These are phyloP conservation scores for Nerophis lumbriciformis DNA, from an alignment of 2,113 vertebrate genomes.

Conservation along the genomic window DNA sequence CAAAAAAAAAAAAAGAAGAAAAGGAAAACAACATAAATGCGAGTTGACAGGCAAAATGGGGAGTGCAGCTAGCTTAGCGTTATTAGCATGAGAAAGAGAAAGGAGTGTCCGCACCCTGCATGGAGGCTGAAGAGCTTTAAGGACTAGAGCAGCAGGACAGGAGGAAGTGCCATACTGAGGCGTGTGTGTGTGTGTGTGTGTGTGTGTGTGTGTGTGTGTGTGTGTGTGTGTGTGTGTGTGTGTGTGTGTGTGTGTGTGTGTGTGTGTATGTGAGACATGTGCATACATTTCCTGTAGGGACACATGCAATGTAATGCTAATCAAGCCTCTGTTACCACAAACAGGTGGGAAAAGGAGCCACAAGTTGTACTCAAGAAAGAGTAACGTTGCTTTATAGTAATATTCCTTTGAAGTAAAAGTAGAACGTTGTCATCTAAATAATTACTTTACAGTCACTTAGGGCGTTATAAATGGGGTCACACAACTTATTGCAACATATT, in stretches of 20 bases:
- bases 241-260: too few species aligned
- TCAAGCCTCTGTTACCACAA: too few species aligned
- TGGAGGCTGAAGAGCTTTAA: constrained; percentile 68
- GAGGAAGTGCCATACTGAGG: constrained; percentile 70
- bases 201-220: background rate
- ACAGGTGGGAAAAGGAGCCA: too few species aligned
- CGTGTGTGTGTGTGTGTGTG: constrained; percentile 24
- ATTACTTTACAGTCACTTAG: too few species aligned
- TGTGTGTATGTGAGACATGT: background rate
- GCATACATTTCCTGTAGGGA: background rate
- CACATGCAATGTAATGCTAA: background rate
- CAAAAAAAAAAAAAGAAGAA: constrained; percentile 28
- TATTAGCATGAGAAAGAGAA: constrained; percentile 77
- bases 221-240: too few species aligned
- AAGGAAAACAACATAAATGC: constrained; percentile 70
- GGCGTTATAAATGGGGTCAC: too few species aligned
- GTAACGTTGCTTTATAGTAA: too few species aligned
- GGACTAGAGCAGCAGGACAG: constrained; percentile 68
- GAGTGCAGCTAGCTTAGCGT: constrained; percentile 70
- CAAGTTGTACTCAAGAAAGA: too few species aligned
- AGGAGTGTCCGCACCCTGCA: constrained; percentile 63
- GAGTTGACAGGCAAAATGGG: constrained; percentile 75
- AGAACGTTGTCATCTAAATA: too few species aligned
- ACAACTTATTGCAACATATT: too few species aligned
- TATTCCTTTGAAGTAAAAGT: too few species aligned